A percentile compares a stretch with the other conserved stretches of the same genome.
These are phyloP conservation scores for Sipha flava DNA, from an alignment of 1,140 invertebrate genomes.

Conservation along the genomic window DNA sequence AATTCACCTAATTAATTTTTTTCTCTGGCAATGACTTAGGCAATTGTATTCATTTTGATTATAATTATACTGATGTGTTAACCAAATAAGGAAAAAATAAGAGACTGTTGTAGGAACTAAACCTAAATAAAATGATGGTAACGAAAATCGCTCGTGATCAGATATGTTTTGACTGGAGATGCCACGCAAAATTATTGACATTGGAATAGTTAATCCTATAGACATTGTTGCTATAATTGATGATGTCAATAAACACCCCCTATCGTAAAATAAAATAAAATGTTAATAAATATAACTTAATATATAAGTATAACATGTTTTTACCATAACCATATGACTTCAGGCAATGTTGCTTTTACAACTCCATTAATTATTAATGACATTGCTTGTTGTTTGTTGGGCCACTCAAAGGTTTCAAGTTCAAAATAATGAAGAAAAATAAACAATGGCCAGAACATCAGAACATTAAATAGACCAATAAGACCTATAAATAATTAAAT, in stretches of 20 bases:
- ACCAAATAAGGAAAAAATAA: constrained; percentile 15
- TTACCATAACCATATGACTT: constrained; percentile 82
- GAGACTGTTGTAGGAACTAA: constrained; percentile 17
- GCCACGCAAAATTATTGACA: not conserved
- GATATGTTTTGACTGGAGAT: constrained; percentile 20
- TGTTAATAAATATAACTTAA: not conserved
- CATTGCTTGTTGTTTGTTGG: constrained; percentile 66
- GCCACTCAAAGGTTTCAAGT: constrained; percentile 72
- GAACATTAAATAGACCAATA: constrained; percentile 73
- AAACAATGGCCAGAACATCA: constrained; percentile 78
- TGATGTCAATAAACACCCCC: constrained; percentile 24
- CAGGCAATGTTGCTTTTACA: constrained; percentile 76
- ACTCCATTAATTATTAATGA: constrained; percentile 73
- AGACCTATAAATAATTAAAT: constrained; percentile 56
- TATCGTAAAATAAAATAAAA: not conserved
- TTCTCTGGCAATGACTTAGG: not conserved
- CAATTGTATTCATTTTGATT: constrained; percentile 24
- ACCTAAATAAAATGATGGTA: constrained; percentile 30
- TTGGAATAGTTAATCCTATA: constrained; percentile 15
- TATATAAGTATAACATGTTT: constrained; percentile 35
- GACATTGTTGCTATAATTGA: constrained; percentile 31
- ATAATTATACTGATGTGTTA: constrained; percentile 15
- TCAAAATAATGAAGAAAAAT: constrained; percentile 70
- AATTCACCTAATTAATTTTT: constrained; percentile 11
- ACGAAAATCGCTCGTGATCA: not conserved